Conservation (phyloP, 2,113 vertebrate species). For the Larimichthys crocea region DNA sequence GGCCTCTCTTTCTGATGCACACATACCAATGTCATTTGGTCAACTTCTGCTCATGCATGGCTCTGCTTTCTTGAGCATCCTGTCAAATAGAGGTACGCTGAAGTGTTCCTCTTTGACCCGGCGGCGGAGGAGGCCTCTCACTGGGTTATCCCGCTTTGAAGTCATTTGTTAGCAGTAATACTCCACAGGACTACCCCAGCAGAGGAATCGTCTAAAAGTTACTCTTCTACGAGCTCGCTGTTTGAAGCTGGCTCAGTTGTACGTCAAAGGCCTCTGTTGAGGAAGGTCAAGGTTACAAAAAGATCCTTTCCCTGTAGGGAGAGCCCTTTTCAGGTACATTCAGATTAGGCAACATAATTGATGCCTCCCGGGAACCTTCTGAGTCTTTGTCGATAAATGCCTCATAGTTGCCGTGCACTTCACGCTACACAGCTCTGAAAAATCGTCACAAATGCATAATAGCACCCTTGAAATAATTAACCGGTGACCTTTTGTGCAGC, state of each 20-base stretch:
- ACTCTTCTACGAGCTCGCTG: constrained; percentile 35
- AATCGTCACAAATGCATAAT: constrained; percentile 6
- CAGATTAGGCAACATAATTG: background rate
- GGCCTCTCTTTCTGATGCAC: constrained; percentile 36
- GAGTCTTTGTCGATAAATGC: background rate
- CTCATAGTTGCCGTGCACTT: background rate
- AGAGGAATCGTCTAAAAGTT: constrained; percentile 68
- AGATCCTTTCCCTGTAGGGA: background rate
- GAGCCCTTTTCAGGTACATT: background rate
- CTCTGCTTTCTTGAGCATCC: constrained; percentile 56
- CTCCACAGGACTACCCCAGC: constrained; percentile 70
- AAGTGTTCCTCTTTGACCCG: constrained; percentile 66
- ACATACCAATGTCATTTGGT: constrained; percentile 61
- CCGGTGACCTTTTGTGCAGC: constrained; percentile 5
- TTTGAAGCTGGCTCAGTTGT: constrained; percentile 43
- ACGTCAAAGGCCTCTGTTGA: background rate
- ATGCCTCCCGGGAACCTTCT: background rate
- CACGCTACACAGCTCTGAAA: background rate
- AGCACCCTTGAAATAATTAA: constrained; percentile 4
- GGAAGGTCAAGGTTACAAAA: constrained; percentile 26
- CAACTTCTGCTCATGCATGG: constrained; percentile 43
- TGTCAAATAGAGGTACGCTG: constrained; percentile 66
- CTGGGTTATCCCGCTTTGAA: constrained; percentile 71
- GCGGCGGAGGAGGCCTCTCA: constrained; percentile 39
- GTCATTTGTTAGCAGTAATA: constrained; percentile 83